These are phyloP conservation scores for Malaclemys terrapin DNA, from an alignment of 2,113 vertebrate genomes.

Conservation along the genomic window DNA sequence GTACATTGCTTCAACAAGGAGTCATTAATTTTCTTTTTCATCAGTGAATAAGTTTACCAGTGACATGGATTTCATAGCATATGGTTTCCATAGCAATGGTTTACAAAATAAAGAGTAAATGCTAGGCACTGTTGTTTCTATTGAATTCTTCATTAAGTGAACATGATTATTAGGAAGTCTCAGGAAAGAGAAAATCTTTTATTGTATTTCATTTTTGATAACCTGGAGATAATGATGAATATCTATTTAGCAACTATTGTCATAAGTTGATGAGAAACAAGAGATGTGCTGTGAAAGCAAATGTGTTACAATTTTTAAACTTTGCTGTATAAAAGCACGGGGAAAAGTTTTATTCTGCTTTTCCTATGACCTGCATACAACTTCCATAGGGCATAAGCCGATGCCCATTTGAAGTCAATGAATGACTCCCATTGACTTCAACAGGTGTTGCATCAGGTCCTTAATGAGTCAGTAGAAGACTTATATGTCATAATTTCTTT, in stretches of 20 bases:
- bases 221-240: not conserved
- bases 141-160: not conserved
- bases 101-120: not conserved
- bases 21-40: not conserved
- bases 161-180: not conserved
- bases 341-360: not conserved
- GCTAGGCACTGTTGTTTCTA: not conserved
- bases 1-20: not conserved
- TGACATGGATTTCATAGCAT: not conserved
- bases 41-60: not conserved
- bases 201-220: not conserved
- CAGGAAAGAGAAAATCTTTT: not conserved
- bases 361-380: not conserved
- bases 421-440: rapidly evolving
- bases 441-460: not conserved
- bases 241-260: not conserved
- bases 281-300: not conserved
- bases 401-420: not conserved
- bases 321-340: not conserved
- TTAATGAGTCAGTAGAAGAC: not conserved
- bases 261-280: not conserved
- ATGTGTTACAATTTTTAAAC: not conserved
- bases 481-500: not conserved
- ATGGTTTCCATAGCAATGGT: rapidly evolving
- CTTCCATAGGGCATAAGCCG: not conserved